phyloP scores from a whole-genome alignment of 2,888 invertebrate genomes.

The Meganola albula region DNA sequence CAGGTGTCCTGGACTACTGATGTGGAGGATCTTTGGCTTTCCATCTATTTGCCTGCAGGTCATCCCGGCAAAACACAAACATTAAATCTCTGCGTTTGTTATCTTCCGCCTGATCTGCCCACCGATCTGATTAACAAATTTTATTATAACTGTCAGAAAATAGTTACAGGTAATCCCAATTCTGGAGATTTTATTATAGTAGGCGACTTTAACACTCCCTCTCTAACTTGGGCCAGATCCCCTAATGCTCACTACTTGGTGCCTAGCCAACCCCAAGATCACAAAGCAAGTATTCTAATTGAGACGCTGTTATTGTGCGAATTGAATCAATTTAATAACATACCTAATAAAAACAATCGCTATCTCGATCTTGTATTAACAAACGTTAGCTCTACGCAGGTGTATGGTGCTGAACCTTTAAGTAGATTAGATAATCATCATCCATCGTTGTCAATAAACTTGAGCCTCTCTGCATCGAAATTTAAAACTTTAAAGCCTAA shows the following conservation, averaged over 20 bases:
- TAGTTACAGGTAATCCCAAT: neutral
- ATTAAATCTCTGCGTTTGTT: conserved; percentile 2
- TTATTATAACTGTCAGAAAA: conserved; percentile 1
- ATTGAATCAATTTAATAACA: neutral
- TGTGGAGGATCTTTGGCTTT: conserved; percentile 15
- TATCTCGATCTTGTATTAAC: neutral
- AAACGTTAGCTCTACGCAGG: neutral
- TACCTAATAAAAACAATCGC: neutral
- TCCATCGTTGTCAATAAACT: too few relatives aligned
- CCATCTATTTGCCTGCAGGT: too few relatives aligned
- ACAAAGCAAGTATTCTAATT: neutral
- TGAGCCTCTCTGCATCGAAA: too few relatives aligned
- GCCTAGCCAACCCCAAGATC: neutral
- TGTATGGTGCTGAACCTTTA: neutral
- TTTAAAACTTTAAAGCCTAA: too few relatives aligned
- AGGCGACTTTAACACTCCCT: conserved; percentile 3
- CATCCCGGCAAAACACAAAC: too few relatives aligned
- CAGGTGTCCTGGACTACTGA: conserved; percentile 12
- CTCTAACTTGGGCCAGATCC: neutral
- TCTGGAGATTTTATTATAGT: neutral
- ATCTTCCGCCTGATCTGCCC: conserved; percentile 1
- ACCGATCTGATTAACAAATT: neutral
- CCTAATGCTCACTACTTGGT: neutral
- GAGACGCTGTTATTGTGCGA: neutral
- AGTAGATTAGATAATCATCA: neutral